Evolutionary conservation across 2,888 invertebrate species (phyloP).

Genomic region (Drosophila kambysellisi): DNA sequence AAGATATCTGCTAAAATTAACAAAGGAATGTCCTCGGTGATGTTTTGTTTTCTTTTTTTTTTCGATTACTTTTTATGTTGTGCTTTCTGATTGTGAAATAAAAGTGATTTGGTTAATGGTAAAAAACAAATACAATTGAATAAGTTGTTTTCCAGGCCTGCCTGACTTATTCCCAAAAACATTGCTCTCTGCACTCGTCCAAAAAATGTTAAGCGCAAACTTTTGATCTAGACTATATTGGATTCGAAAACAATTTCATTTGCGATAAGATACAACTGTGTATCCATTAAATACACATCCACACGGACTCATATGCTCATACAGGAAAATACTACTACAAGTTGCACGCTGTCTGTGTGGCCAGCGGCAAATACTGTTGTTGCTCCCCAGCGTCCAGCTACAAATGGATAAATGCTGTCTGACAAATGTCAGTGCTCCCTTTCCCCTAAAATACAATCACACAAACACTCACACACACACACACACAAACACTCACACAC

Average conservation of each 20-base stretch:
- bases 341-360: conserved; percentile 40
- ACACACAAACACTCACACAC: conserved; percentile 13
- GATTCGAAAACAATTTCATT: conserved; percentile 40
- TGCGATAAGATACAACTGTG: conserved; percentile 60
- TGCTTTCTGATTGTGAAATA: conserved; percentile 2
- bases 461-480: conserved; percentile 19
- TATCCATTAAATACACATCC: conserved; percentile 61
- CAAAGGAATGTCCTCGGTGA: neutral
- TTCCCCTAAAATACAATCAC: conserved; percentile 13
- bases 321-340: conserved; percentile 47
- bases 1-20: conserved; percentile 20
- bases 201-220: conserved; percentile 12
- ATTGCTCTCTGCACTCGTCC: neutral
- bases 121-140: neutral
- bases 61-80: conserved; percentile 6
- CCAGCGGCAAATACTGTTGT: conserved; percentile 42
- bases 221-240: conserved; percentile 28
- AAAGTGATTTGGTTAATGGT: conserved; percentile 22
- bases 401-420: conserved; percentile 81
- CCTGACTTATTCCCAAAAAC: neutral
- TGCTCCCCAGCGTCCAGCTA: conserved; percentile 64
- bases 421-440: conserved; percentile 45
- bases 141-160: conserved; percentile 38
- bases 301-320: conserved; percentile 9
- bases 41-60: neutral